Evolutionary conservation across 2,888 invertebrate genomes (phyloP).

Genomic region (Zhengitettix transpicula): DNA sequence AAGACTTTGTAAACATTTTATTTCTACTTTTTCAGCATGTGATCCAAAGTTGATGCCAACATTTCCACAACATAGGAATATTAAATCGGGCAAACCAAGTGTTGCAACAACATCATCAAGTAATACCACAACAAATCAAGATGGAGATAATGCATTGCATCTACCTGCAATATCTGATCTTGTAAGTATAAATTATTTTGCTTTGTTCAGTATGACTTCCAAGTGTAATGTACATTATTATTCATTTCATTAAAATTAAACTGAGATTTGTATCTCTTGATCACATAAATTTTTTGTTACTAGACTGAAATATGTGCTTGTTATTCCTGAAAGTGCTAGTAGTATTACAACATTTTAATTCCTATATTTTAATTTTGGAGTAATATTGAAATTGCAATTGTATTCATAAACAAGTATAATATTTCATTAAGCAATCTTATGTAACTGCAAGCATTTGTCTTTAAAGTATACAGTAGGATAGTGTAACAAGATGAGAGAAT

Average conservation of each 20-base stretch:
- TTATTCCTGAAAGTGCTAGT: too few relatives aligned
- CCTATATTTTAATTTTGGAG: too few relatives aligned
- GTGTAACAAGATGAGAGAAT: too few relatives aligned
- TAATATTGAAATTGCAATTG: too few relatives aligned
- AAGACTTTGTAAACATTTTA: conserved; percentile 1
- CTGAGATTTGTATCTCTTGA: too few relatives aligned
- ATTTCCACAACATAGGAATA: conserved; percentile 89
- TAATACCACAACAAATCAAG: conserved; percentile 26
- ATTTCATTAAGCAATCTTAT: too few relatives aligned
- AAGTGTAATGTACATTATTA: neutral
- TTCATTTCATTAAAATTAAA: too few relatives aligned
- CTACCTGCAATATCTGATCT: conserved; percentile 68
- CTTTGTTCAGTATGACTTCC: neutral
- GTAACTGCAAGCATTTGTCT: too few relatives aligned
- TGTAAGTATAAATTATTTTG: conserved; percentile 23
- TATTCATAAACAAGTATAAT: too few relatives aligned
- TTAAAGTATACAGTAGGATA: too few relatives aligned
- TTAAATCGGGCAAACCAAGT: conserved; percentile 31
- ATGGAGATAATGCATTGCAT: conserved; percentile 46
- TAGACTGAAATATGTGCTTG: neutral
- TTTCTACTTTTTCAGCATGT: conserved; percentile 50
- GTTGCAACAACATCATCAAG: conserved; percentile 7
- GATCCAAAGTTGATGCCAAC: conserved; percentile 96
- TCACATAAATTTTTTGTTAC: too few relatives aligned
- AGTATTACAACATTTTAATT: too few relatives aligned